A percentile compares a stretch with the other conserved stretches of the same genome.
Conservation (phyloP, 2,888 invertebrate species). For the Dinocampus coccinellae region DNA sequence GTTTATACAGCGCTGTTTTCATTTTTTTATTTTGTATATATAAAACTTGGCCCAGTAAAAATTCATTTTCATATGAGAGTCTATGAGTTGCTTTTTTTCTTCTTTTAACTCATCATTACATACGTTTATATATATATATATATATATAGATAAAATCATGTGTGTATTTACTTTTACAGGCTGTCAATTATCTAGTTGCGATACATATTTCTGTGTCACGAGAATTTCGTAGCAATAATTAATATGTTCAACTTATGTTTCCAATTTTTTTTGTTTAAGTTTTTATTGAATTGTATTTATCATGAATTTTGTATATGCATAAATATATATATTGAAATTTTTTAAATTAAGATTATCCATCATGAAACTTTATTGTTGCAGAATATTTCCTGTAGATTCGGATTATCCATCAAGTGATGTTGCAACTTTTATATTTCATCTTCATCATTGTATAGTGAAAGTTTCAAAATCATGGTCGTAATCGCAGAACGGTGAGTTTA, state of each 20-base stretch:
- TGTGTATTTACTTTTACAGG: too few species aligned
- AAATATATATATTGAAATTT: background rate
- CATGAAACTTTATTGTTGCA: background rate
- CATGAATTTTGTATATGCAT: background rate
- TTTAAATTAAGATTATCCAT: background rate
- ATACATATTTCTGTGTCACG: too few species aligned
- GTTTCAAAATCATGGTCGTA: background rate
- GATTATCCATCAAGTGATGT: background rate
- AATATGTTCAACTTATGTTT: background rate
- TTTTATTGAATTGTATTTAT: background rate
- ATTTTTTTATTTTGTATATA: background rate
- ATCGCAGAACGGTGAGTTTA: background rate
- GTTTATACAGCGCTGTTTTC: background rate
- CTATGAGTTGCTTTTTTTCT: background rate
- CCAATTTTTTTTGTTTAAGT: background rate
- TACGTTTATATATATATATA: too few species aligned
- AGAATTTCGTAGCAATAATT: background rate
- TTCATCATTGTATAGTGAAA: background rate
- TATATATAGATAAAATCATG: too few species aligned
- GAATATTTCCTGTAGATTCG: background rate
- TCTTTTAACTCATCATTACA: background rate
- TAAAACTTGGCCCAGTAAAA: background rate
- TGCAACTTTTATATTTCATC: background rate
- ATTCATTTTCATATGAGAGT: slow-evolving; percentile 6
- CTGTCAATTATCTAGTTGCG: too few species aligned